Base-by-base conservation (phyloP, 2,888 invertebrate species). In the Synergus gifuensis region DNA sequence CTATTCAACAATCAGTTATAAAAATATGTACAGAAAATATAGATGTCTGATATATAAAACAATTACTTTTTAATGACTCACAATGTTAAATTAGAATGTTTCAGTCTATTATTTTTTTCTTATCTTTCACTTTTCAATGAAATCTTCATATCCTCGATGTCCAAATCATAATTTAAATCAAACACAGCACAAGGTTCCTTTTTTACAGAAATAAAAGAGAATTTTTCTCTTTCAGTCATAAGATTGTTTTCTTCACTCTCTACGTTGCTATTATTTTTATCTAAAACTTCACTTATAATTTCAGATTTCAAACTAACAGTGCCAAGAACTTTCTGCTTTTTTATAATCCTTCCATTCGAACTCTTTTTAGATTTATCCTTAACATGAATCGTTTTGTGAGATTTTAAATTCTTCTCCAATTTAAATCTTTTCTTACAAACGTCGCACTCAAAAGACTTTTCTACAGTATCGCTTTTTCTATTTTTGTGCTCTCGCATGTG, bases 401-500 rank as follows among this genome's bases (percentile, higher is more conserved):
- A 54, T 54, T n/a, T 54, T 54, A 54, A 54, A 54, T 54, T 54
- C 54, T 54, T 54, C 8, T 54, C 54, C 2, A 54, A n/a, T 8
- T 8, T 54, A 8, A 54, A 54, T 54, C 8, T 54, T 54, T 14
- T 46, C 28, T 69, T 69, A 44, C 67, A 69, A 28, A 69, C 4
- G 22, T 69, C 28, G 46, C 67, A 69, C 22, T 46, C 44, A 40
- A n/a, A 54, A 54, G 54, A n/a, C 8, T 8, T 54, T 54, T 54
- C n/a, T n/a, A 54, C 54, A 54, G 14, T 1, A 14, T 49, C 49
- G 16, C 4, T 1, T 49, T 49, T 49, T 16, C 7, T 49, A 4
- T 54, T 54, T 54, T 54, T 54, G 54, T 54, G 54, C n/a, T n/a
- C 54, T 54, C n/a, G 54, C n/a, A 54, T 54, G 8, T 54, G 54